Base-by-base conservation (phyloP, 1,140 invertebrate genomes). In the Lepidurus packardi region DNA sequence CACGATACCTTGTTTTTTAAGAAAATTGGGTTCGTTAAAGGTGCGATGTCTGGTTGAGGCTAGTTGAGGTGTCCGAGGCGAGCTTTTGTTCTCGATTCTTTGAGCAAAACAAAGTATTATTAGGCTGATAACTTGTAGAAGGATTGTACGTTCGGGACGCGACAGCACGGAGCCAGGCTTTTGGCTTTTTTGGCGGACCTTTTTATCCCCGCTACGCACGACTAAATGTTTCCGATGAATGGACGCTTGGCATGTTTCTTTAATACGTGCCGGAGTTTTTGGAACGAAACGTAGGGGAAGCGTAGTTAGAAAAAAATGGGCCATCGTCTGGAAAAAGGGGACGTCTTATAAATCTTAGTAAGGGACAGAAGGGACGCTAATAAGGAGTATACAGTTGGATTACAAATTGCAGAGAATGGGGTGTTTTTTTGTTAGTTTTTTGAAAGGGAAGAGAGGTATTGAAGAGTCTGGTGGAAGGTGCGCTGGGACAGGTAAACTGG, bases 201-300 rank as follows among this genome's bases (percentile, higher is more conserved):
- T 16, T 13, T 21, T 65, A 16, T 65, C 16, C 5, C 16, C 16
- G 53, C 7, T 65, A 65, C 53, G 53, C 53, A 65, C 53, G 53
- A 65, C 16, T 65, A 65, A 65, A 34, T 65, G 16, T 65, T 65
- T 65, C 53, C 53, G 53, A 65, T 65, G 53, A 65, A 65, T 65
- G 53, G 53, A 65, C 53, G 53, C 53, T 65, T 21, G 53, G 53
- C 53, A 65, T 65, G 53, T 65, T 65, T 21, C 13, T 65, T 65
- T 65, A 13, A 65, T 65, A 65, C 53, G 53, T 65, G 53, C 53
- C 34, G 34, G 34, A 34, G 34, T 34, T 13, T 65, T 21, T 65
- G 53, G 53, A 21, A n/a, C 21, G 53, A n/a, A 65, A 65, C 4
- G n/a, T n/a, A 65, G 21, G 21, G 53, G 53, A 13, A 65, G 53